Conservation (phyloP, 2,888 invertebrate species). For the Agrochola lota region DNA sequence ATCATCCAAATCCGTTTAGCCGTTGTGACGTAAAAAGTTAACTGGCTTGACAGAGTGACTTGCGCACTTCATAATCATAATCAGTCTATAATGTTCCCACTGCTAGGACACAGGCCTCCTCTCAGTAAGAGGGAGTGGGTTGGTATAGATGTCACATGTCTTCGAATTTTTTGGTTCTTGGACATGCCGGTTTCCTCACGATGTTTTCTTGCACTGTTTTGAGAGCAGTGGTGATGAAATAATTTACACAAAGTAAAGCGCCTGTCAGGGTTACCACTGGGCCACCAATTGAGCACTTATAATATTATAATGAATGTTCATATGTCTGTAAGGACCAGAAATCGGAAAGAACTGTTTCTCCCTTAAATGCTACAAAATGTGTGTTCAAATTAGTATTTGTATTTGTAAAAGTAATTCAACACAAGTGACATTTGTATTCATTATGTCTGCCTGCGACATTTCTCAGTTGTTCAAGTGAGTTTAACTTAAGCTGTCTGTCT, state of each 20-base stretch:
- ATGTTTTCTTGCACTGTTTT: too few relatives aligned
- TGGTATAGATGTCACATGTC: too few relatives aligned
- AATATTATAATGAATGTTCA: neutral
- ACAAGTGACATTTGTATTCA: conserved; percentile 17
- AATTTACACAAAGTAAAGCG: too few relatives aligned
- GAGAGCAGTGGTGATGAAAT: too few relatives aligned
- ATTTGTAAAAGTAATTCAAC: neutral
- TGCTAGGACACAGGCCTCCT: too few relatives aligned
- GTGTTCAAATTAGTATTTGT: neutral
- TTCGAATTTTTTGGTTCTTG: too few relatives aligned
- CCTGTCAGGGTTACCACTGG: too few relatives aligned
- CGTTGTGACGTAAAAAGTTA: too few relatives aligned
- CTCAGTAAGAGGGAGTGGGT: too few relatives aligned
- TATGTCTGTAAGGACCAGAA: neutral
- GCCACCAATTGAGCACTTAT: neutral
- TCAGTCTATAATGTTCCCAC: too few relatives aligned
- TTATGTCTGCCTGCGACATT: conserved; percentile 1
- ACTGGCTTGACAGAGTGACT: neutral
- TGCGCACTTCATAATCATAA: neutral
- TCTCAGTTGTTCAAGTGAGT: neutral
- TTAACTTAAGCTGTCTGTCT: conserved; percentile 20
- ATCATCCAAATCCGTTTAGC: neutral
- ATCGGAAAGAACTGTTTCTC: neutral
- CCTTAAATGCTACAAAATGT: neutral
- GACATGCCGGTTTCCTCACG: too few relatives aligned